phyloP scores from a whole-genome alignment of 2,113 vertebrate genomes.

The Pyxicephalus adspersus region DNA sequence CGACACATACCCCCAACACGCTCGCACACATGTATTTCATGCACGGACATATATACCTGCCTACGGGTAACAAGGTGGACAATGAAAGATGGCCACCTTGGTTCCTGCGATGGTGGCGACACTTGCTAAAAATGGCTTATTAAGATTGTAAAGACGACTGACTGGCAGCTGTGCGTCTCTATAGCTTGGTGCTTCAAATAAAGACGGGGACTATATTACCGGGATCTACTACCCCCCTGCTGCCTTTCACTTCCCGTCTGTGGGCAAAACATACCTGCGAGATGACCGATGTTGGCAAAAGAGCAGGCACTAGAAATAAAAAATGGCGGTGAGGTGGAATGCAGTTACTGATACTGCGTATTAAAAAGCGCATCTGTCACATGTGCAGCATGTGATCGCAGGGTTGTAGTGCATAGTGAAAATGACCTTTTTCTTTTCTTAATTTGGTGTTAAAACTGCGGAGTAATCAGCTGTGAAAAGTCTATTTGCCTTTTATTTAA shows the following conservation, averaged over 20 bases:
- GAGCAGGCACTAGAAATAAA: neutral
- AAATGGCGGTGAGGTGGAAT: no score
- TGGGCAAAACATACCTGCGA: neutral
- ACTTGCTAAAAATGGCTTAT: neutral
- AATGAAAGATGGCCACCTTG: neutral
- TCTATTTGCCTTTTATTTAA: no score
- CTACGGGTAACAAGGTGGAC: neutral
- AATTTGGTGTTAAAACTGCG: no score
- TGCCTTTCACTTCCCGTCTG: neutral
- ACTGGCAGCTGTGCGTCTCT: slow-evolving; percentile 1
- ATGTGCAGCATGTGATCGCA: no score
- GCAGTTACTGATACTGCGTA: no score
- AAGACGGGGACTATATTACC: neutral
- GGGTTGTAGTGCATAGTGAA: no score
- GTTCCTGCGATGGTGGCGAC: neutral
- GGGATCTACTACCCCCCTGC: neutral
- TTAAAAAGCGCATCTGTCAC: no score
- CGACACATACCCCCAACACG: neutral
- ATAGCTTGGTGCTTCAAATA: neutral
- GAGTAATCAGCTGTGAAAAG: no score
- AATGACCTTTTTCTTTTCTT: no score
- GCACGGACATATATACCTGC: neutral
- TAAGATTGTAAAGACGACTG: neutral
- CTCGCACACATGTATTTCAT: neutral
- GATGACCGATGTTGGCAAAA: neutral